Evolutionary conservation across 1,140 invertebrate genomes (phyloP).

Genomic region (Theocolax elegans): DNA sequence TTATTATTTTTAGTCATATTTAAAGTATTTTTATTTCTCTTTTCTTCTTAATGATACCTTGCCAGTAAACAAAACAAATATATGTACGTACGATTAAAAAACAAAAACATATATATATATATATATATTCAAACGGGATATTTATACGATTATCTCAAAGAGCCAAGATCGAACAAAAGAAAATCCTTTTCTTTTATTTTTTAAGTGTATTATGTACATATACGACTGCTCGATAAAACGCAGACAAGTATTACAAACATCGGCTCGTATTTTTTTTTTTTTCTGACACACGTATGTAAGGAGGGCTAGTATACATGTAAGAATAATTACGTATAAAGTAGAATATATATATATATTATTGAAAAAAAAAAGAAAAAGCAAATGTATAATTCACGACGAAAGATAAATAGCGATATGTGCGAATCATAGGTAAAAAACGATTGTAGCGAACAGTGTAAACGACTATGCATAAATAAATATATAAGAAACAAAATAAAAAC

Average conservation of each 20-base stretch:
- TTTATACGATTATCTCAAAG: conserved; percentile 17
- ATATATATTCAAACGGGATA: no score
- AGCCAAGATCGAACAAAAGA: conserved; percentile 35
- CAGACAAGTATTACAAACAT: no score
- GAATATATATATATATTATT: not conserved
- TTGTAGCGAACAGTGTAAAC: no score
- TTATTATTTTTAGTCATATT: conserved; percentile 53
- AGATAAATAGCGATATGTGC: no score
- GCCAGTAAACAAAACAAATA: conserved; percentile 47
- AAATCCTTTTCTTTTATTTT: conserved; percentile 24
- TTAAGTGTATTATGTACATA: not conserved
- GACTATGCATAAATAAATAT: not conserved
- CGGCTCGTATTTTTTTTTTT: no score
- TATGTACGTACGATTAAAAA: conserved; percentile 31
- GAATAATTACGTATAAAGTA: not conserved
- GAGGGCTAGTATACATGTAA: no score
- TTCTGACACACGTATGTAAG: no score
- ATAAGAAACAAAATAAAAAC: not conserved
- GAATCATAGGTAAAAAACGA: no score
- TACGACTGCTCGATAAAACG: no score
- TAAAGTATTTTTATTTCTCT: conserved; percentile 25
- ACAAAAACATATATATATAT: conserved; percentile 14
- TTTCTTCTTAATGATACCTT: conserved; percentile 49
- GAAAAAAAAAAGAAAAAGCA: not conserved
- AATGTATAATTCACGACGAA: no score